A percentile compares a stretch with the other conserved stretches of the same genome.
phyloP scores from a whole-genome alignment of 2,888 invertebrate genomes.

The Drosophila kuntzei region DNA sequence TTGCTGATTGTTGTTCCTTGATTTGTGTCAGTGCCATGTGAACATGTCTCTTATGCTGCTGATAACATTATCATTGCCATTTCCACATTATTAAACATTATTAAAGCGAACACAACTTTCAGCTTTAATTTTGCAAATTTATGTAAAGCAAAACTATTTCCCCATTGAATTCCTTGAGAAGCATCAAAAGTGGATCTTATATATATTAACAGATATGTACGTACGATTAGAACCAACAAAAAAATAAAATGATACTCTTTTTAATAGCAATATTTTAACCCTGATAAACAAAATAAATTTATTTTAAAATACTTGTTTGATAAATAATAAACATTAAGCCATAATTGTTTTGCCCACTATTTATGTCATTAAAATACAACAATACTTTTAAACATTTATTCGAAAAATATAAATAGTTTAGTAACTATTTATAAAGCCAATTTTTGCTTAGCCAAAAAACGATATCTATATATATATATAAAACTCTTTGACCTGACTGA shows the following conservation, averaged over 20 bases:
- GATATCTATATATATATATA: too few relatives aligned
- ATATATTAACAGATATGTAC: background rate
- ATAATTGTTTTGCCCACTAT: too few relatives aligned
- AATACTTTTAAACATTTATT: too few relatives aligned
- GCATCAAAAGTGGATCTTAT: background rate
- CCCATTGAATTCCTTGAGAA: background rate
- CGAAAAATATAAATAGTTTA: too few relatives aligned
- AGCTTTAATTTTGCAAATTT: background rate
- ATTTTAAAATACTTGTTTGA: too few relatives aligned
- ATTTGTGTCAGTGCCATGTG: conserved; percentile 16
- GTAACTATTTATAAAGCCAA: too few relatives aligned
- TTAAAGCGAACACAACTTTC: conserved; percentile 3
- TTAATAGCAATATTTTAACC: too few relatives aligned
- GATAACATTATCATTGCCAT: conserved; percentile 18
- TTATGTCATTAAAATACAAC: too few relatives aligned
- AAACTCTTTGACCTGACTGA: too few relatives aligned
- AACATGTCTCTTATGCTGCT: background rate
- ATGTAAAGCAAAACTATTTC: background rate
- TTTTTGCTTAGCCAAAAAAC: too few relatives aligned
- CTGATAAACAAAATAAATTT: too few relatives aligned
- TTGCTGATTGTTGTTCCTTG: conserved; percentile 10
- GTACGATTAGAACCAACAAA: background rate
- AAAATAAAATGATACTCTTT: background rate
- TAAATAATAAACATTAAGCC: too few relatives aligned
- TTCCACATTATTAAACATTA: conserved; percentile 4